These are phyloP conservation scores for Cyprinella venusta DNA, from an alignment of 2,797 vertebrate species.

Conservation along the genomic window DNA sequence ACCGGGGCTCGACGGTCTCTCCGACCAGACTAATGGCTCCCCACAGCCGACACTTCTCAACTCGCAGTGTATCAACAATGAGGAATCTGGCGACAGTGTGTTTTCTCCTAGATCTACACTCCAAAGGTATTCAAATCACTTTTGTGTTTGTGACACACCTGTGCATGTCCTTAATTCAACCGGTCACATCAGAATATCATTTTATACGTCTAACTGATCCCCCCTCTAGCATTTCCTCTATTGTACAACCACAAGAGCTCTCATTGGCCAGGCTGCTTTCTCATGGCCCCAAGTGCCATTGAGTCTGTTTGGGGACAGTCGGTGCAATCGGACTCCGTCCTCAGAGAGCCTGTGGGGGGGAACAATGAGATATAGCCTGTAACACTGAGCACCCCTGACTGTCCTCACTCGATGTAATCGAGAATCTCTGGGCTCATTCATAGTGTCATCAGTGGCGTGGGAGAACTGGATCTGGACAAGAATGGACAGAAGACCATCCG, in stretches of 20 bases:
- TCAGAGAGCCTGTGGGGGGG: constrained; percentile 26
- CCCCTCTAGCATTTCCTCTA: constrained; percentile 28
- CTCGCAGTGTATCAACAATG: constrained; percentile 62
- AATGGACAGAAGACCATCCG: constrained; percentile 63
- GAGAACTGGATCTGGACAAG: constrained; percentile 86
- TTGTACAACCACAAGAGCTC: constrained; percentile 46
- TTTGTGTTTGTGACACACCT: background rate
- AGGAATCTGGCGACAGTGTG: constrained; percentile 62
- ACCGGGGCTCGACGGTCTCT: constrained; percentile 68
- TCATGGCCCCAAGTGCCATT: constrained; percentile 32
- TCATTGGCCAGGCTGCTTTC: constrained; percentile 40
- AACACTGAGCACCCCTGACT: constrained; percentile 9
- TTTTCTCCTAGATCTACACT: constrained; percentile 83
- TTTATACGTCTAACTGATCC: constrained; percentile 30
- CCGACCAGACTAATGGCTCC: constrained; percentile 69
- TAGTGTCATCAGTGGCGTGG: constrained; percentile 92
- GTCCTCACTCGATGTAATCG: constrained; percentile 22
- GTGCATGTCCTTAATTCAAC: constrained; percentile 21
- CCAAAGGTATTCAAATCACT: constrained; percentile 80
- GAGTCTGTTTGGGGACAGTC: constrained; percentile 24
- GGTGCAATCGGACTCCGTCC: constrained; percentile 46
- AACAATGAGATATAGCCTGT: constrained; percentile 12
- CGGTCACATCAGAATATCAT: constrained; percentile 5
- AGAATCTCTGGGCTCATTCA: constrained; percentile 22
- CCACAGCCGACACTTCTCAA: constrained; percentile 60